Base-by-base conservation (phyloP, 2,797 vertebrate species). In the Pseudomugil tenellus region DNA sequence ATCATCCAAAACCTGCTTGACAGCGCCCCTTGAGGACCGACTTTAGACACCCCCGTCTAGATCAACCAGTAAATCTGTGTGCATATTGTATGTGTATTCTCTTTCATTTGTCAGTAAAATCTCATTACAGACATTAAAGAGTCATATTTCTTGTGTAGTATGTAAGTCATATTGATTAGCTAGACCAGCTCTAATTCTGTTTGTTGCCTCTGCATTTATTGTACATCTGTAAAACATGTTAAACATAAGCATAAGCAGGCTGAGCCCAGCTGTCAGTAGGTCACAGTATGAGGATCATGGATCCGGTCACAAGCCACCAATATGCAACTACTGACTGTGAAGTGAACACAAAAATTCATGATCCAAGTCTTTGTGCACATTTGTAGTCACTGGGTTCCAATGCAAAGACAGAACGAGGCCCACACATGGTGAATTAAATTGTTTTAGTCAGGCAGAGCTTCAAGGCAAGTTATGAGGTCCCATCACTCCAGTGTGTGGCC, bases 401-500 rank as follows among this genome's bases (percentile, higher is more conserved):
- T 72, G 77, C 80, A 82, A 82, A 87, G 79, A 85, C 72, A 80
- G 74, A 67, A 79, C 66, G 69, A 77, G 76, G 57, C 77, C 65
- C 84, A 81, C 77, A 76, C 57, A 10, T 67, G 72, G 67, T 64
- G 85, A 81, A 76, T 84, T 76, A 35, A 77, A 65, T 68, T 34
- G 56, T 75, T 77, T 76, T 25, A 76, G 81, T 84, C 73, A 72
- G 74, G 79, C 61, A 54, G 72, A 54, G 70, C 63, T 78, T 70
- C 52, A 70, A 32, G 57, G 62, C 26, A 25, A 58, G 70, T 92
- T 90, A 94, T 6, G 87, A 92, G 72, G 88, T 91, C 56, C 91
- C 89, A n/a, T 94, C 91, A 4, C 86, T 92, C 94, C 94, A 93
- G 90, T 90, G 93, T 12, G 94, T 95, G 41, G 94, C 91, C 96